These are phyloP conservation scores for Orientallactaga sibirica DNA, from an alignment of 2,797 vertebrate species.

Conservation along the genomic window DNA sequence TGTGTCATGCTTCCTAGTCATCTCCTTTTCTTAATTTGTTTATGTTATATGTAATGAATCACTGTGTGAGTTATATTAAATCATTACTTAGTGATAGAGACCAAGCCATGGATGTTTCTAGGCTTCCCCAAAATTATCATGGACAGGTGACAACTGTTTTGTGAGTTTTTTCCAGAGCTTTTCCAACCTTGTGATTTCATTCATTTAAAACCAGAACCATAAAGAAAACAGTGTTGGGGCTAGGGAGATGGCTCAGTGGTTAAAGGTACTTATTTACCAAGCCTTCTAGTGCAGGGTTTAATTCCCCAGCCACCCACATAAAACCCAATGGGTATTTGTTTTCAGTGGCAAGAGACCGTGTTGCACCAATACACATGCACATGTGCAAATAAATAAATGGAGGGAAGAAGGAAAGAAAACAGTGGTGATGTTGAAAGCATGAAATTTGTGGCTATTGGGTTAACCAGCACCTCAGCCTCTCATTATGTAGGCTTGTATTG, in stretches of 20 bases:
- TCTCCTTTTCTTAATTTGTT: slow-evolving; percentile 31
- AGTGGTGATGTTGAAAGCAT: neutral
- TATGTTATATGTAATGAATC: slow-evolving; percentile 46
- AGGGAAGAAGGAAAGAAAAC: neutral
- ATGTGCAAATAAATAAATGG: no score
- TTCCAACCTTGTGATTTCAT: slow-evolving; percentile 25
- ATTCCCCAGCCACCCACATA: no score
- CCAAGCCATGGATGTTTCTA: neutral
- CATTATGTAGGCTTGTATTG: neutral
- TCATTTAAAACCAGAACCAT: slow-evolving; percentile 15
- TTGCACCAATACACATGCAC: no score
- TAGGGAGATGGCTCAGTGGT: no score
- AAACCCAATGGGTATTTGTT: no score
- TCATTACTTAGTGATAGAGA: slow-evolving; percentile 29
- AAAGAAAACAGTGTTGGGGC: neutral
- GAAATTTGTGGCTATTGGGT: neutral
- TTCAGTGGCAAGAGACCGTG: no score
- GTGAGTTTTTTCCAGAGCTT: slow-evolving; percentile 30
- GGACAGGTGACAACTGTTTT: slow-evolving; percentile 12
- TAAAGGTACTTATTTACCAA: no score
- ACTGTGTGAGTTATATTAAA: slow-evolving; percentile 40
- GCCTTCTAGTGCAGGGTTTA: no score
- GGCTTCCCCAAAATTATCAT: neutral
- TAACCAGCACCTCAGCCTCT: neutral
- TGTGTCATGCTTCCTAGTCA: neutral